phyloP scores from a whole-genome alignment of 2,797 vertebrate genomes.

The Pseudotriccus pelzelni region DNA sequence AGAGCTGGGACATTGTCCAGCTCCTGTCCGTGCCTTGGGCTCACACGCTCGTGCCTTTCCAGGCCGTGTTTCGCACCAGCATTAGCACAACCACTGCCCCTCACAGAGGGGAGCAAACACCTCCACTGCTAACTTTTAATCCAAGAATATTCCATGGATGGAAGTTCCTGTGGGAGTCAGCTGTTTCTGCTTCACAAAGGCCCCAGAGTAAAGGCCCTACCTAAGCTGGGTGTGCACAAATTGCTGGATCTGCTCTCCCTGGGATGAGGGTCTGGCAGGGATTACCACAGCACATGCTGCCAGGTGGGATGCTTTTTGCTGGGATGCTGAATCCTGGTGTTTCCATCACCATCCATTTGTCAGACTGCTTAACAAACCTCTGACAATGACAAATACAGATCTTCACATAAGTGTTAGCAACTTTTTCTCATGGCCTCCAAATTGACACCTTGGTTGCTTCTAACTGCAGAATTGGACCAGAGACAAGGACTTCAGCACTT shows the following conservation, averaged over 20 bases:
- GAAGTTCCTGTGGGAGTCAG: neutral
- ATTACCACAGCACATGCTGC: neutral
- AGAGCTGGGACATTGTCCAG: neutral
- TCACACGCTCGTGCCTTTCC: neutral
- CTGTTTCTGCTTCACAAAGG: neutral
- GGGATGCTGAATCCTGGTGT: neutral
- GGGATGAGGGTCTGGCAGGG: neutral
- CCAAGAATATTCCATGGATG: neutral
- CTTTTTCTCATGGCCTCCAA: neutral
- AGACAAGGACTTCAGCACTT: neutral
- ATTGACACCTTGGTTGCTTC: neutral
- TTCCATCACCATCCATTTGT: neutral
- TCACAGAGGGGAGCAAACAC: neutral
- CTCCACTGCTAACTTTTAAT: neutral
- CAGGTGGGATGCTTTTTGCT: neutral
- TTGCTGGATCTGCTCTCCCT: neutral
- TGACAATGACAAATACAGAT: neutral
- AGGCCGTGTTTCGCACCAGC: neutral
- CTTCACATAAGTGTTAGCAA: neutral
- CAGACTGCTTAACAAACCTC: neutral
- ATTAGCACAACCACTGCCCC: neutral
- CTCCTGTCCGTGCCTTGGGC: neutral
- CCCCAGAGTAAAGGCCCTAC: neutral
- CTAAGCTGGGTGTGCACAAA: neutral
- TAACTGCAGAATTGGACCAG: neutral